Evolutionary conservation across 2,888 invertebrate species (phyloP), one percentile per base, ranked within the genome.

Genomic region (Apodemia mormo): DNA sequence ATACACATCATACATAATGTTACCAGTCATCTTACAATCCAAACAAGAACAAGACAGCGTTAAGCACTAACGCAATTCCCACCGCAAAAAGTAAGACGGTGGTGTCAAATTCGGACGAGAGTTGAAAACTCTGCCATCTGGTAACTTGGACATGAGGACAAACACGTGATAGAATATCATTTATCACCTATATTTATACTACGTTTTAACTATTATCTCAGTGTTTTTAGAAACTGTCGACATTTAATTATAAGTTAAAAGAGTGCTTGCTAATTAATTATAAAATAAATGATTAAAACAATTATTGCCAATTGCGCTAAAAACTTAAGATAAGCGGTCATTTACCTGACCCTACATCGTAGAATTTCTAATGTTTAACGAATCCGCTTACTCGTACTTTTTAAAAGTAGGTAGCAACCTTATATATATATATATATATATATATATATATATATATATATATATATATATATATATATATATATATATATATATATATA

Each of bases 241-340:
- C 30, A 61, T 33, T 61, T 61, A 61, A 61, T 61, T 61, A 58
- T 14, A 61, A 61, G 14, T 33, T 58, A 29, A 61, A 61, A 61
- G 61, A 61, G 37, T 61, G 12, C 33, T 37, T 7, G 61, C 33
- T 61, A 61, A 61, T 61, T 61, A 61, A 61, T 14, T 33, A 61
- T 61, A 61, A 61, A 61, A 61, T 33, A 14, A 37, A 37, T 37
- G 61, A 61, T 61, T 61, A 61, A 33, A 61, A 61, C 37, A 61
- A 61, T 61, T 37, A 61, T 14, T 61, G 30, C 2, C 14, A 30
- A 14, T 37, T 33, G 61, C 37, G 61, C 61, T 61, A 61, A 61
- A 61, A 33, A 61, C 61, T 7, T 1, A 33, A 12, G 61, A 61
- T 61, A 61, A 61, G 61, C 14, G 61, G 61, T 33, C 33, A 61